Percentiles rank a stretch among this genome's conserved stretches.
Conservation (phyloP, 2,113 vertebrate genomes). For the Galeopterus variegatus region DNA sequence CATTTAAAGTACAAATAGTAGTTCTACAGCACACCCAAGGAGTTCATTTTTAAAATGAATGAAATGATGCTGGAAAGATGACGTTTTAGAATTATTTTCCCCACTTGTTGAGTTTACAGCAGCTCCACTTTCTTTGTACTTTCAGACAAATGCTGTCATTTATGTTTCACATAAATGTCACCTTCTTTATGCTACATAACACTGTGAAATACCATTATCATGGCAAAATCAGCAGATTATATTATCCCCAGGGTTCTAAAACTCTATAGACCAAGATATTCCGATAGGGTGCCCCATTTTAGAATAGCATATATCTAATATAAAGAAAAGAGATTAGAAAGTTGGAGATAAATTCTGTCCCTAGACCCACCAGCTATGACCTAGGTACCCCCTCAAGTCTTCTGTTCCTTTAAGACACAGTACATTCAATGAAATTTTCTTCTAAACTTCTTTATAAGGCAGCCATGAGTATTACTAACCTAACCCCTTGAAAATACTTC, state of each 20-base stretch:
- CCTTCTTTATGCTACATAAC: slow-evolving; percentile 51
- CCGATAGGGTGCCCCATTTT: not conserved
- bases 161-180: not conserved
- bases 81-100: slow-evolving; percentile 76
- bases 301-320: not conserved
- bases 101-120: slow-evolving; percentile 9
- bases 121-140: slow-evolving; percentile 56
- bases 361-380: not conserved
- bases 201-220: slow-evolving; percentile 69
- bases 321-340: slow-evolving; percentile 33
- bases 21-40: slow-evolving; percentile 65
- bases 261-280: not conserved
- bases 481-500: not conserved
- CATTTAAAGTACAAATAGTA: slow-evolving; percentile 69
- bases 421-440: not conserved
- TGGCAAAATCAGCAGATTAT: slow-evolving; percentile 55
- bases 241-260: slow-evolving; percentile 62
- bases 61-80: slow-evolving; percentile 71
- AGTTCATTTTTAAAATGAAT: slow-evolving; percentile 85
- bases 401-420: not conserved
- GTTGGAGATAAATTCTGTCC: not conserved
- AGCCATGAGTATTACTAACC: not conserved
- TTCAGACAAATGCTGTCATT: slow-evolving; percentile 68
- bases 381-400: not conserved
- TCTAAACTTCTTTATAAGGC: not conserved